phyloP scores from a whole-genome alignment of 1,140 invertebrate species.

The Papilio dardanus region DNA sequence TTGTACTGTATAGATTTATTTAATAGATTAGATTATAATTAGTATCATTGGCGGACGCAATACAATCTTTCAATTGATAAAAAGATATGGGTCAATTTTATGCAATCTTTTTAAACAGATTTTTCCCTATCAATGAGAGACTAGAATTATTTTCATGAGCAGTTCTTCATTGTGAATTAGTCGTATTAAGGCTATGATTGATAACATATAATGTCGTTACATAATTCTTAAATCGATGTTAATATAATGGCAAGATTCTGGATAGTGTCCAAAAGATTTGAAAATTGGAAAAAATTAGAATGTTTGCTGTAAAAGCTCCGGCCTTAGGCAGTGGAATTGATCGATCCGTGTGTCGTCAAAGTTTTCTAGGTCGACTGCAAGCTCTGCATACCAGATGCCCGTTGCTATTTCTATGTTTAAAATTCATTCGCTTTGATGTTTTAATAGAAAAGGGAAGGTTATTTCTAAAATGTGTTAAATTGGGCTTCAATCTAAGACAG shows the following conservation, averaged over 20 bases:
- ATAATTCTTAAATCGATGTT: too few species aligned
- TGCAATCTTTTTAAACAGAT: neutral
- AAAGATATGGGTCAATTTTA: neutral
- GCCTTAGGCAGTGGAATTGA: constrained; percentile 16
- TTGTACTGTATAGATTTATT: neutral
- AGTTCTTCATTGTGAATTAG: too few species aligned
- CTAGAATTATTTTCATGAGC: too few species aligned
- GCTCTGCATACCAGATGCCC: constrained; percentile 29
- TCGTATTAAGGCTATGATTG: too few species aligned
- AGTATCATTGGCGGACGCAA: neutral
- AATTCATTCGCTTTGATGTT: neutral
- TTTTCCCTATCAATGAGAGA: neutral
- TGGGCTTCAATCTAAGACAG: neutral
- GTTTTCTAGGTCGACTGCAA: constrained; percentile 50
- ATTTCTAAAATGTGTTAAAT: neutral
- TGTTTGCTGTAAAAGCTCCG: constrained; percentile 14
- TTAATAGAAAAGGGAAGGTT: neutral
- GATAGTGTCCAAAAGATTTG: too few species aligned
- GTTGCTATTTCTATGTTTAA: neutral
- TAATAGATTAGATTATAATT: constrained; percentile 18
- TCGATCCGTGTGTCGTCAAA: constrained; percentile 44
- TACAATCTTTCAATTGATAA: neutral
- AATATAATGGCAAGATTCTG: too few species aligned
- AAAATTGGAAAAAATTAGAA: neutral
- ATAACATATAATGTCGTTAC: too few species aligned